Percentiles rank a stretch among this genome's conserved stretches.
Conservation (phyloP, 2,888 invertebrate genomes). For the Euspilapteryx auroguttella region DNA sequence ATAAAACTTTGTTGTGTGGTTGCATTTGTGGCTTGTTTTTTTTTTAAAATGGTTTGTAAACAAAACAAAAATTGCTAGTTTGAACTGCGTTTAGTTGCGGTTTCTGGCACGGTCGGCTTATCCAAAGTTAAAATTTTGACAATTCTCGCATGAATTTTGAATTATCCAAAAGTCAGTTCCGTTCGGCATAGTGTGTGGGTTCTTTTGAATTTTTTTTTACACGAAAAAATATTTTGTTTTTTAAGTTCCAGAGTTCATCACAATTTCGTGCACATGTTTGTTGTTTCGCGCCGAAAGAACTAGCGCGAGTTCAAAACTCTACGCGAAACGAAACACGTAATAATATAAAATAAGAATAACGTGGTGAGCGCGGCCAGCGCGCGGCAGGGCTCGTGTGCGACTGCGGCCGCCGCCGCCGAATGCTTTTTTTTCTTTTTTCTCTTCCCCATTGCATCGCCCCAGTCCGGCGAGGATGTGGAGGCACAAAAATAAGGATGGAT, state of each 20-base stretch:
- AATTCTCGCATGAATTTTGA: conserved; percentile 13
- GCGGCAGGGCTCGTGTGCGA: conserved; percentile 43
- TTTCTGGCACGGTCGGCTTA: conserved; percentile 10
- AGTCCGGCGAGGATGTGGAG: conserved; percentile 2
- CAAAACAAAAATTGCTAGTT: conserved; percentile 31
- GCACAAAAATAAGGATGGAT: conserved; percentile 4
- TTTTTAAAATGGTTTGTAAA: conserved; percentile 6
- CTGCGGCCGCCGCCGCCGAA: conserved; percentile 20
- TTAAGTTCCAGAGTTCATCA: conserved; percentile 43
- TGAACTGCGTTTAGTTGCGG: conserved; percentile 53
- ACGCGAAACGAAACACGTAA: conserved; percentile 61
- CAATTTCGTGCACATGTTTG: conserved; percentile 36
- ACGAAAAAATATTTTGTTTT: background rate
- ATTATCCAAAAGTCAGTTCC: conserved; percentile 17
- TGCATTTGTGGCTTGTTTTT: conserved; percentile 6
- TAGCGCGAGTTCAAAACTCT: conserved; percentile 51
- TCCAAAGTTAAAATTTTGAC: conserved; percentile 7
- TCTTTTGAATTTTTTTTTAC: background rate
- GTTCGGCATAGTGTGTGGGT: conserved; percentile 3
- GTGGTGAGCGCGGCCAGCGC: conserved; percentile 44
- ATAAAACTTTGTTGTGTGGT: conserved; percentile 20
- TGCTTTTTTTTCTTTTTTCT: conserved; percentile 3
- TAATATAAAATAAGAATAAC: conserved; percentile 43
- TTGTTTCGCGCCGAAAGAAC: conserved; percentile 32
- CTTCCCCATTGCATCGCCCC: conserved; percentile 1